A percentile compares a stretch with the other conserved stretches of the same genome.
Evolutionary conservation across 30 jellyfish, hydroid and myxozoan species (phyloP).

Genomic region (Calvadosia cruxmelitensis): DNA sequence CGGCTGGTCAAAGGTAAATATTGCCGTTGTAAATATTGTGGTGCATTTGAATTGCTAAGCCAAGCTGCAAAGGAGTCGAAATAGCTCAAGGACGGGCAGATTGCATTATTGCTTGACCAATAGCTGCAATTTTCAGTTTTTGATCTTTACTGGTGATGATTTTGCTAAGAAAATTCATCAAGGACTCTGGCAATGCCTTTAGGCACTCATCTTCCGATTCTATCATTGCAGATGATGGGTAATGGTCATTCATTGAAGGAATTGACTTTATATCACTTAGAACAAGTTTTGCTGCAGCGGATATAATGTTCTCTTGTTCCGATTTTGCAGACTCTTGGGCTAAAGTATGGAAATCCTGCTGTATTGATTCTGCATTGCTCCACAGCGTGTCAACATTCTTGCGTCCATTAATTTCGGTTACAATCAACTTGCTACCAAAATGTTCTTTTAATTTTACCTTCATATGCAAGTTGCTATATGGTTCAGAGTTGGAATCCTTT

Average conservation of each 20-base stretch:
- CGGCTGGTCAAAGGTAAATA: no score
- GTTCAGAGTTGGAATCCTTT: constrained; percentile 4
- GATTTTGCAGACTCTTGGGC: background rate
- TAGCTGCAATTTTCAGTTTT: constrained; percentile 3
- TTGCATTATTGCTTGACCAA: constrained; percentile 20
- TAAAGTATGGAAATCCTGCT: constrained; percentile 4
- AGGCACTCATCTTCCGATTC: background rate
- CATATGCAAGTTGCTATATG: constrained; percentile 13
- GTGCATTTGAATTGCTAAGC: constrained; percentile 14
- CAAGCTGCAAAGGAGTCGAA: constrained; percentile 18
- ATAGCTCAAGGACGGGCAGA: constrained; percentile 14
- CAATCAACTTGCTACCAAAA: constrained; percentile 10
- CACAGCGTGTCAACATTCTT: constrained; percentile 8
- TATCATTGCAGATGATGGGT: constrained; percentile 7
- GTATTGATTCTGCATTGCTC: constrained; percentile 6
- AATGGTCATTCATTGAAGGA: constrained; percentile 1
- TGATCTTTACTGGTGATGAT: constrained; percentile 4
- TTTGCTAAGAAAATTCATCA: constrained; percentile 2
- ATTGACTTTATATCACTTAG: constrained; percentile 4
- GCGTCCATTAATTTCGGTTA: constrained; percentile 12
- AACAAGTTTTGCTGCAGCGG: constrained; percentile 7
- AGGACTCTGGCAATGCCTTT: background rate
- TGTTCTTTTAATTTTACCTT: constrained; percentile 6
- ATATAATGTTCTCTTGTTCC: constrained; percentile 6
- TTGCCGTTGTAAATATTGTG: no score